Evolutionary conservation across 2,113 vertebrate species (phyloP).

Genomic region (Eolophus roseicapilla): DNA sequence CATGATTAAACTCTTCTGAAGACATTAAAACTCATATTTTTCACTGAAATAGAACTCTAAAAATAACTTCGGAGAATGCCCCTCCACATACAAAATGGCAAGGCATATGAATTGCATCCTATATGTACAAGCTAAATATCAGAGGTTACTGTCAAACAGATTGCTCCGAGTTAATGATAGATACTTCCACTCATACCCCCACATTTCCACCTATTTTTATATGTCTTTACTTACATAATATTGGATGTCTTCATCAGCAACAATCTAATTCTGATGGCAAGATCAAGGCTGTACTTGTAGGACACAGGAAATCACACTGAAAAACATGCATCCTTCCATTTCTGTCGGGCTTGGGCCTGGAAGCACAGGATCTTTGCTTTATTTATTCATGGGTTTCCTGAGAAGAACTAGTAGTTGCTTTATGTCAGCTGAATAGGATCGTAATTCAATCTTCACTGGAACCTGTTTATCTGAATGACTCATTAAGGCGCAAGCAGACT

Average conservation of each 20-base stretch:
- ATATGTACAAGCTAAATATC: not conserved
- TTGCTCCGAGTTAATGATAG: not conserved
- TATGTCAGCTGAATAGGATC: constrained; percentile 73
- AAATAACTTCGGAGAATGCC: not conserved
- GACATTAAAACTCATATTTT: not conserved
- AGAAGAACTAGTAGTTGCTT: constrained; percentile 74
- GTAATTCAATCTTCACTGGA: constrained; percentile 74
- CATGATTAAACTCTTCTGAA: not conserved
- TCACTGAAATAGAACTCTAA: not conserved
- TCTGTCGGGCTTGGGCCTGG: not conserved
- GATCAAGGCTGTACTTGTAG: not conserved
- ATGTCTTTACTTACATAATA: constrained; percentile 26
- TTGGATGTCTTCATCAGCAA: not conserved
- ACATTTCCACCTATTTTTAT: not conserved
- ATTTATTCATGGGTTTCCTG: constrained; percentile 85
- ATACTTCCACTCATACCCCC: not conserved
- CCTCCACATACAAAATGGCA: not conserved
- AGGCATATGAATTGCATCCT: not conserved
- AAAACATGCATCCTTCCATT: not conserved
- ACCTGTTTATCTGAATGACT: constrained; percentile 5
- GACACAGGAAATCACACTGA: not conserved
- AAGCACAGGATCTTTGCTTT: constrained; percentile 65
- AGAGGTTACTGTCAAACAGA: constrained; percentile 1
- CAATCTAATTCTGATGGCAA: not conserved
- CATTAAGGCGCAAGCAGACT: not conserved